Base-by-base conservation (phyloP, 2,797 vertebrate species). In the Rhabdomys pumilio region DNA sequence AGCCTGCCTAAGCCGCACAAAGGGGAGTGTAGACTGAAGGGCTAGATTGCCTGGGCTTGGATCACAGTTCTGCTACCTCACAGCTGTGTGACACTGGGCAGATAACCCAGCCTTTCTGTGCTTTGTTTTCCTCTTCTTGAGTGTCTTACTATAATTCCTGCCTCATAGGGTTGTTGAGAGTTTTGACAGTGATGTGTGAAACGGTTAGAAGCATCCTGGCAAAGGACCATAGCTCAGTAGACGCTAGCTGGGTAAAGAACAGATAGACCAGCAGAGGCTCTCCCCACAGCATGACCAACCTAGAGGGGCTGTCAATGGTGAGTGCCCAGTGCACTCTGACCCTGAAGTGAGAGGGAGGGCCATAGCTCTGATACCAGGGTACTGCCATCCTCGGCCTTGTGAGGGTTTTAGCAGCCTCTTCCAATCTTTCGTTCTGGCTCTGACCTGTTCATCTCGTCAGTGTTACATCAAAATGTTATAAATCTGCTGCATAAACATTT, bases 401-500 rank as follows among this genome's bases (percentile, higher is more conserved):
- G 77, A 8, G 5, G 24, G 67, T 89, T 94, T 95, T 79, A 31
- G 19, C 3, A n/a, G 55, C 81, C 83, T 90, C 80, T 93, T 88
- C 92, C 79, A 61, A 67, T 61, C 79, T 83, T 77, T 90, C 85
- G 59, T 59, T 90, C 93, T n/a, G 80, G 53, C 87, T 63, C 81
- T 26, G 75, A 65, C 87, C 34, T 82, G 34, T 29, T 96, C 89
- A 12, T 69, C 83, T 98, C 87, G 80, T 8, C 92, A 87, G 15
- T 76, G 20, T 90, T 61, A 76, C 69, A 94, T 88, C 97, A 72
- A 67, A 90, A 87, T 95, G 63, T 96, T 96, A 20, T 65, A 15
- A 15, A 2, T 97, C 97, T 96, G 22, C 95, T 94, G n/a, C 13
- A 38, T 69, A 90, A 96, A 50, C 82, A 53, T 53, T 57, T 84